Percentiles rank a stretch among this genome's conserved stretches.
Evolutionary conservation across 1,140 invertebrate genomes (phyloP).

Genomic region (Platyscapa corneri): DNA sequence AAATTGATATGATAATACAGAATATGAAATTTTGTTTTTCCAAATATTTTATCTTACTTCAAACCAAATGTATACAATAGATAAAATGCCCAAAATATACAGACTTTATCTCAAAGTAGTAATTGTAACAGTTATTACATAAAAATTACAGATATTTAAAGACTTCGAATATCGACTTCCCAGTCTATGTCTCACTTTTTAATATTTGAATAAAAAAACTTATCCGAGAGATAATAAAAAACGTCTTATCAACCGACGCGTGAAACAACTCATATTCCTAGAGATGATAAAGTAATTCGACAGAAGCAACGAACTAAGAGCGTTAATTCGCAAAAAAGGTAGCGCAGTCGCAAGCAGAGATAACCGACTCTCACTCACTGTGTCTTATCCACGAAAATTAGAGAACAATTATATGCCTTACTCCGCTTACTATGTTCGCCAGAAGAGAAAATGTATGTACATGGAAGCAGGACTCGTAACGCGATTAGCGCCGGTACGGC

Average conservation of each 20-base stretch:
- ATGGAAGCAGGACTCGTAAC: constrained; percentile 35
- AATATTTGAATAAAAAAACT: background rate
- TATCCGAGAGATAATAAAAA: background rate
- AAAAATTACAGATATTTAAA: background rate
- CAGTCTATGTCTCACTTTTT: background rate
- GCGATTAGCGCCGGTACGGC: constrained; percentile 58
- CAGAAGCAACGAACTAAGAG: constrained; percentile 26
- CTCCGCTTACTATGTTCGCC: constrained; percentile 36
- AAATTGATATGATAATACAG: too few species aligned
- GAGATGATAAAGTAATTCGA: constrained; percentile 3
- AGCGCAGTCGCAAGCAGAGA: constrained; percentile 7
- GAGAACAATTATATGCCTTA: constrained; percentile 44
- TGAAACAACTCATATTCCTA: background rate
- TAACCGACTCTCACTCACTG: constrained; percentile 17
- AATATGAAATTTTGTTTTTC: too few species aligned
- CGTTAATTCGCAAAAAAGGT: constrained; percentile 42
- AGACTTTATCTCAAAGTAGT: background rate
- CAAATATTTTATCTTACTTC: background rate
- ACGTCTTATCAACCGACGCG: background rate
- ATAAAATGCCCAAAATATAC: background rate
- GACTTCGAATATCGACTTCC: background rate
- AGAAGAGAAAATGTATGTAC: constrained; percentile 34
- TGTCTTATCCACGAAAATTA: constrained; percentile 51
- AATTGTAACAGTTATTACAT: background rate
- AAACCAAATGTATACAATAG: background rate